A percentile compares a stretch with the other conserved stretches of the same genome.
Conservation (phyloP, 2,113 vertebrate genomes). For the Gallinago jamesoni region DNA sequence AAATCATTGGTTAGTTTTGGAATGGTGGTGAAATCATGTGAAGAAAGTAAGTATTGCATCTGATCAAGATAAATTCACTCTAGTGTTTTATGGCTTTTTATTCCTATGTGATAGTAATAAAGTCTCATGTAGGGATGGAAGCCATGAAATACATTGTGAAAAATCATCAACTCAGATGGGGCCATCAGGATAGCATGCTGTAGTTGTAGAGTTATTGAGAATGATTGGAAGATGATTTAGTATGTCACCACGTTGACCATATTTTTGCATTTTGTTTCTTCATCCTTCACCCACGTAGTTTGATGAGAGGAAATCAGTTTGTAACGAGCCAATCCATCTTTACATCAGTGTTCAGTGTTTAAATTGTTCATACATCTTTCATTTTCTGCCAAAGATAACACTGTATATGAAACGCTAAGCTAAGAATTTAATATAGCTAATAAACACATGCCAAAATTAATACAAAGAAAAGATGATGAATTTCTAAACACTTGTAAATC, state of each 20-base stretch:
- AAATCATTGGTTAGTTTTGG: constrained; percentile 82
- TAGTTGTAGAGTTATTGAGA: constrained; percentile 70
- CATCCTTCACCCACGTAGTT: constrained; percentile 49
- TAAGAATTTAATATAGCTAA: not conserved
- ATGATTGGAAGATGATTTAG: constrained; percentile 68
- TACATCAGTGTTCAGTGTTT: constrained; percentile 48
- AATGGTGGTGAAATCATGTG: constrained; percentile 84
- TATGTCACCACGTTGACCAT: constrained; percentile 57
- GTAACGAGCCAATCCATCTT: constrained; percentile 39
- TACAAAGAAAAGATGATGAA: not conserved
- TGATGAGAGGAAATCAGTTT: constrained; percentile 66
- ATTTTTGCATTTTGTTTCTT: constrained; percentile 66
- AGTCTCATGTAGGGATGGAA: constrained; percentile 98
- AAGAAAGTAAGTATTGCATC: constrained; percentile 86
- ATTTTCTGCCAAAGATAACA: constrained; percentile 55
- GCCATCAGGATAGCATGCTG: constrained; percentile 78
- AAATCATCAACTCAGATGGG: constrained; percentile 88
- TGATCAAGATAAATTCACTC: constrained; percentile 90
- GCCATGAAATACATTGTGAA: constrained; percentile 98
- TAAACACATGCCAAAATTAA: not conserved
- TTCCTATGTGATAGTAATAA: constrained; percentile 99
- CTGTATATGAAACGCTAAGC: constrained; percentile 65
- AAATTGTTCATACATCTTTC: constrained; percentile 64
- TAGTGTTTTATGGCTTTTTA: constrained; percentile 99
- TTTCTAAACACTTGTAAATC: constrained; percentile 42